Evolutionary conservation across 2,797 vertebrate genomes (phyloP), one percentile per base, ranked within the genome.

Genomic region (Columba guinea): DNA sequence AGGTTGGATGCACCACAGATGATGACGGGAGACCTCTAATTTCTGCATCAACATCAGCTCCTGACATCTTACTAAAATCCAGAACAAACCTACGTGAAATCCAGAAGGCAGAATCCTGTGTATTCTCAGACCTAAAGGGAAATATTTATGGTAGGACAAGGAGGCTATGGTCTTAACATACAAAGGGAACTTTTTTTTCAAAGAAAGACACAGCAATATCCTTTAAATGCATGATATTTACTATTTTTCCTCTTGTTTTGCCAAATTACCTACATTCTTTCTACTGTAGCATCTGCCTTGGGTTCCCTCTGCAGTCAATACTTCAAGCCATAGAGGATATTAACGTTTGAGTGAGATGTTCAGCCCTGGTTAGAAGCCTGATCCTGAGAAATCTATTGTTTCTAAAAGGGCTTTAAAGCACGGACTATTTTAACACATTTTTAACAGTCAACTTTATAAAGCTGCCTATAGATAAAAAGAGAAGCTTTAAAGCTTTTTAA

Each of bases 141-240:
- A 62, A 3, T 28, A 6, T 53, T 83, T 62, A 37, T 30, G 5
- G 18, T 46, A 44, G 78, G 22, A 8, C 18, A 70, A 59, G n/a
- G 23, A 44, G n/a, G 10, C 7, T 41, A 12, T 22, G 30, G 12
- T 35, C 67, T 37, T 58, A 35, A 56, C 21, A 34, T 17, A 60
- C 13, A 53, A 64, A 46, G 2, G 19, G 20, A 77, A n/a, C 5
- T 8, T 34, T 49, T 2, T 15, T 48, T 34, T 27, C 9, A 4
- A 51, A 39, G 19, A 7, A 49, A n/a, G 44, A 46, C 20, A 34
- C 23, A 52, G 20, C 1, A 8, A 52, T 5, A 4, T 34, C n/a
- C 64, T 89, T 46, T 59, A 76, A 58, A 58, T 49, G 10, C 0
- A 0, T 46, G 28, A 32, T 14, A 46, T 9, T 9, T 39, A 41